Evolutionary conservation across 2,888 invertebrate species (phyloP), one percentile per base, ranked within the genome.

Genomic region (Alviniconcha strummeri): DNA sequence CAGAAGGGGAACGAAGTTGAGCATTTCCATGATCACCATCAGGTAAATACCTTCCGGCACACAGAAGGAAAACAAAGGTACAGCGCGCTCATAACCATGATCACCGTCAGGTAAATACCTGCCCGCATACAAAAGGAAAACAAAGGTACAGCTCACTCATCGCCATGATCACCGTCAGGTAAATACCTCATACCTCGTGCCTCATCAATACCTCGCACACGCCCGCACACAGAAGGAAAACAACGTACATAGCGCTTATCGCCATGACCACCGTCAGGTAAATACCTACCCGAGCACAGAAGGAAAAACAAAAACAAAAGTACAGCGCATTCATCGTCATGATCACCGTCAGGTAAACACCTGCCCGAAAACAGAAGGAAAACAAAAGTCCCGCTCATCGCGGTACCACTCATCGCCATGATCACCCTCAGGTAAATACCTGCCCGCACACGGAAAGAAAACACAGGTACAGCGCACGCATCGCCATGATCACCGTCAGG

Each of bases 401-500:
- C 93, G 94, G 94, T 94, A 56, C 93, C 94, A 54, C 94, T 94
- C 89, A 94, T 93, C 36, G 92, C 93, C 94, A 94, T 94, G 60
- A 94, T 93, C 36, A 93, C 91, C 19, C 93, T 94, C 76, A 94
- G 89, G 87, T 94, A 94, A 80, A 94, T 93, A 52, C 94, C 94
- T 94, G 90, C 15, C 7, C 9, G n/a, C 0, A 69, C 15, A n/a
- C 15, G 1, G 6, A 69, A 13, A 4, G 6, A 13, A 69, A 69
- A 69, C 64, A 64, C 1, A 64, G 9, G 15, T 64, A 64, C 1
- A 9, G 64, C 1, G 11, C 11, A 1, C 15, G 1, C 15, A 64
- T 13, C 3, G 64, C 15, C 11, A 64, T 64, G 64, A 64, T 64
- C 36, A 36, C 36, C 36, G 36, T 36, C 36, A 36, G 36, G 36